phyloP scores from a whole-genome alignment of 2,113 vertebrate species.

The Heliornis fulica region DNA sequence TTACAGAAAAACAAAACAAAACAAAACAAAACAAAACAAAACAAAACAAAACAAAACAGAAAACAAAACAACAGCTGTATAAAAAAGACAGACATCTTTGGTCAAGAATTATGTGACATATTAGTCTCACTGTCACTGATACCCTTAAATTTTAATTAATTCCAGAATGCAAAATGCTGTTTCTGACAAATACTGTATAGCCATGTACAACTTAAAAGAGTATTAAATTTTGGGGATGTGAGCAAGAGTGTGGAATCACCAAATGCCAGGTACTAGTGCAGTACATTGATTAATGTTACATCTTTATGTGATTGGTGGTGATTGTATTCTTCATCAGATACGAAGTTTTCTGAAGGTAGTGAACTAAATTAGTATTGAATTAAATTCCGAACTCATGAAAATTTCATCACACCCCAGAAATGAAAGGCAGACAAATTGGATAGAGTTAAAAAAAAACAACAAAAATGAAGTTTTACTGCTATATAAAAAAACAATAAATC shows the following conservation, averaged over 20 bases:
- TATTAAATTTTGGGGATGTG: neutral
- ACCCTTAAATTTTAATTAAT: neutral
- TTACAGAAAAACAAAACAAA: no score
- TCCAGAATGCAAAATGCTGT: neutral
- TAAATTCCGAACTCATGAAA: neutral
- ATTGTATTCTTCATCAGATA: neutral
- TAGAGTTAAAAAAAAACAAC: neutral
- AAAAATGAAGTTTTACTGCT: neutral
- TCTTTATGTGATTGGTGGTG: neutral
- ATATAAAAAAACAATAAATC: neutral
- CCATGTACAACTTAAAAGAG: neutral
- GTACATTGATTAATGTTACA: neutral
- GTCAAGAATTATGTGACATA: neutral
- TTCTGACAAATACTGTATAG: neutral
- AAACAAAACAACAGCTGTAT: no score
- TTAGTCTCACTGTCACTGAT: neutral
- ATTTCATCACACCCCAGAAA: neutral
- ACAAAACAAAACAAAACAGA: no score
- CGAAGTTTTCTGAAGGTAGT: neutral
- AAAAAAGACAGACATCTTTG: neutral
- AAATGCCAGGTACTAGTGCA: neutral
- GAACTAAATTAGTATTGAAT: neutral
- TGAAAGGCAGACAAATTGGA: neutral
- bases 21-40: no score
- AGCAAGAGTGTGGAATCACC: neutral